Conservation (phyloP, 1,140 invertebrate genomes). For the Hormaphis cornu region DNA sequence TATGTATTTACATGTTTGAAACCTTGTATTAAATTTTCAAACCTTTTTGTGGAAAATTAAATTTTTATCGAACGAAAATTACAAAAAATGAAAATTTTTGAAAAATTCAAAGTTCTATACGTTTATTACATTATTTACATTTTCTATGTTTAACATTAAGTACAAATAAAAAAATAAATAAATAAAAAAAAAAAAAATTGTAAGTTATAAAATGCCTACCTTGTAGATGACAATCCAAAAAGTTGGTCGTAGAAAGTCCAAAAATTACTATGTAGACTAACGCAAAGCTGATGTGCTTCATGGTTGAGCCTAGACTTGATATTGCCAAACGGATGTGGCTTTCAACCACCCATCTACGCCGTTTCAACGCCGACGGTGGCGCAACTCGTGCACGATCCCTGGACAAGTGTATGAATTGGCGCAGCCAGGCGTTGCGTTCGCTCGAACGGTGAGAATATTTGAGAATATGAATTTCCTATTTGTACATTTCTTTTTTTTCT, state of each 20-base stretch:
- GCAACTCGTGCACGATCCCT: neutral
- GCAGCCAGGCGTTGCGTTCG: neutral
- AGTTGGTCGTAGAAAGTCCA: neutral
- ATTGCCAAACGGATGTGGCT: constrained; percentile 7
- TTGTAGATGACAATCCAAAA: constrained; percentile 14
- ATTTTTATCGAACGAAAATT: too few species aligned
- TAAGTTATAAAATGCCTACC: neutral
- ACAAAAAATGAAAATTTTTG: too few species aligned
- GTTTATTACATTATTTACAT: too few species aligned
- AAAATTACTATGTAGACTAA: constrained; percentile 11
- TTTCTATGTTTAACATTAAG: too few species aligned
- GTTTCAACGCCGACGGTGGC: constrained; percentile 13
- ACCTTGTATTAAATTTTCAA: too few species aligned
- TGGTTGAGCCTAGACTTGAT: constrained; percentile 15
- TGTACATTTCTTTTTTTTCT: too few species aligned
- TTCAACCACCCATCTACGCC: neutral
- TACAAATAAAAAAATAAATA: too few species aligned
- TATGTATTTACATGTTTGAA: too few species aligned
- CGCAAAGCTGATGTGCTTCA: constrained; percentile 29
- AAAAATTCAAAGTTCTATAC: too few species aligned
- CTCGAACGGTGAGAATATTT: too few species aligned
- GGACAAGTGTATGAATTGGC: neutral
- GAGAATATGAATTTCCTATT: too few species aligned
- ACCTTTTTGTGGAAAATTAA: too few species aligned
- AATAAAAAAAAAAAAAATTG: neutral